Base-by-base conservation (phyloP, 2,888 invertebrate genomes). In the Aspidiotus rigidus region DNA sequence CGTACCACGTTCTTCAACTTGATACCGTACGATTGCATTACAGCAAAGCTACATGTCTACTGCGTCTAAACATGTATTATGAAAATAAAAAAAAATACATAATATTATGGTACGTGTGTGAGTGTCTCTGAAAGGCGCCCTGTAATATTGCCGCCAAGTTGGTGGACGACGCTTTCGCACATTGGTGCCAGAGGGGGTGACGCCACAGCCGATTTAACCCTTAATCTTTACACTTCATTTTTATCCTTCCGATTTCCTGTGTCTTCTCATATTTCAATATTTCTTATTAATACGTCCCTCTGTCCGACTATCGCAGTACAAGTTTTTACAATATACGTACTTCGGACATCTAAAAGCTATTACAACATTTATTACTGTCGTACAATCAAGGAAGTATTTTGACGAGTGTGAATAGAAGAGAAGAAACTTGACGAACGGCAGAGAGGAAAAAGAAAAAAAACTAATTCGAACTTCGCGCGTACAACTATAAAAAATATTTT, bases 161-260 rank as follows among this genome's bases (percentile, higher is more conserved):
- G 64, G 64, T 64, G 64, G 64, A 64, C 64, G 64, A 64, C 64
- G 64, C 64, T 64, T 41, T 64, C 56, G 42, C 55, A 39, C 40
- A 64, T 64, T 64, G 64, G 64, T 64, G 64, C 64, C 64, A 64
- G 64, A 64, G 64, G 64, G 57, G 42, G 64, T 56, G 64, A 64
- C 64, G 64, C 64, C 64, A 64, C 57, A 64, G 64, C 64, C 64
- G 64, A 64, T 64, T 64, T 64, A 64, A 64, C 56, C 64, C 57
- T 64, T 64, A 64, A 64, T 64, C 64, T 64, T 64, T 64, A 57
- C 64, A 64, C 64, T 64, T 64, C 40, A 54, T 64, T 64, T 64
- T 64, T 57, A 57, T 64, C 57, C 42, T 64, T 64, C 42, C 64
- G 64, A 64, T 64, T 64, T 64, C 64, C 64, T 55, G 64, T 57